Base-by-base conservation (phyloP, 2,113 vertebrate genomes). In the Dascyllus trimaculatus region DNA sequence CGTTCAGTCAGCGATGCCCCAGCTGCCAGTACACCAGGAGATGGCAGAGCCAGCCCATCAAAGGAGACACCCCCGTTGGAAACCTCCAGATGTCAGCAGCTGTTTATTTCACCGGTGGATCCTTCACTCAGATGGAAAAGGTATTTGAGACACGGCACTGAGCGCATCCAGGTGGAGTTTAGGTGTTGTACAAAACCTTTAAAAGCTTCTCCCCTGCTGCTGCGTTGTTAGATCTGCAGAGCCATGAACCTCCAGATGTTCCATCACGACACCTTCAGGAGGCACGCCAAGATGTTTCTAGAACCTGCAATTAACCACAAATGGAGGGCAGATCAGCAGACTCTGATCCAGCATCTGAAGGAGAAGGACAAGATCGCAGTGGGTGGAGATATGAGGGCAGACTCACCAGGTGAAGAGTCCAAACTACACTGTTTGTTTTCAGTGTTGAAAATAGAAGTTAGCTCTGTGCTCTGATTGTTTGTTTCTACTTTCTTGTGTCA, bases 221-320 rank as follows among this genome's bases (percentile, higher is more conserved):
- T 11, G 15, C 21, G 26, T 21, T 26, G 22, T 14, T 38, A 71
- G 68, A 56, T 71, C 26, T 71, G 68, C 68, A 71, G n/a, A 25
- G 43, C 68, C 40, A 48, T 71, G 43, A 71, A 71, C 24, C 40
- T 71, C 13, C 24, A 59, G 35, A 29, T 71, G 19, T 45, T 58
- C 26, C 53, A 32, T 11, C 22, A 57, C 15, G 15, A 32, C 19
- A 71, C 68, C 19, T 71, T 71, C 43, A 58, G 54, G 43, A 35
- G 26, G 2, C 68, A 71, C 10, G 54, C 68, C 35, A 54, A 54
- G 25, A 49, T 11, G 38, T 49, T 48, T 21, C 43, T 71, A n/a
- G 68, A 71, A 46, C 54, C 68, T 25, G 43, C 68, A 54, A 71
- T 71, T 43, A 32, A 59, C 54, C 68, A 71, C n/a, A 71, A 71